A percentile compares a stretch with the other conserved stretches of the same genome.
phyloP scores from a whole-genome alignment of 2,113 vertebrate genomes.

The Pterocles orientalis region DNA sequence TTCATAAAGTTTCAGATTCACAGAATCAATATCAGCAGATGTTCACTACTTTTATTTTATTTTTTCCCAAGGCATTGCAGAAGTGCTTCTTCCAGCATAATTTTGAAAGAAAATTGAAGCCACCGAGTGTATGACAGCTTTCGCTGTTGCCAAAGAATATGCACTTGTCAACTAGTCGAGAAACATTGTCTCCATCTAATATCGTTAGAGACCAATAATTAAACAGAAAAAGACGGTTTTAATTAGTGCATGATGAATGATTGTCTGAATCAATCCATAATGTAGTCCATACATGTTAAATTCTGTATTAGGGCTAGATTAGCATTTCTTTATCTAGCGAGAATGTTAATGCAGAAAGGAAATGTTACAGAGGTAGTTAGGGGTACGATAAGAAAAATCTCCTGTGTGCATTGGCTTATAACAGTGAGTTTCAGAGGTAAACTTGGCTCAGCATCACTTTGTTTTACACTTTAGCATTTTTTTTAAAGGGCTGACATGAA shows the following conservation, averaged over 20 bases:
- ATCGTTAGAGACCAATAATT: conserved; percentile 78
- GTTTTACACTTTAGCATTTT: background rate
- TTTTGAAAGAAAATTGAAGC: conserved; percentile 52
- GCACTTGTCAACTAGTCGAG: conserved; percentile 48
- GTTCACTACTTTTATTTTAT: conserved; percentile 66
- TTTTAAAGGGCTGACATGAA: background rate
- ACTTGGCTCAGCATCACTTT: background rate
- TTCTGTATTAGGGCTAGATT: conserved; percentile 52
- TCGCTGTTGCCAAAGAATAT: conserved; percentile 1
- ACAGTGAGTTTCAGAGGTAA: background rate
- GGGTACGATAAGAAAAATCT: background rate
- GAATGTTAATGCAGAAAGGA: background rate
- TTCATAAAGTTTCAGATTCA: conserved; percentile 73
- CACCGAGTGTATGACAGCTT: conserved; percentile 21
- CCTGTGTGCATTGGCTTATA: background rate
- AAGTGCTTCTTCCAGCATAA: conserved; percentile 62
- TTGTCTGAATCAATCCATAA: conserved; percentile 74
- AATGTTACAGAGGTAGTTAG: background rate
- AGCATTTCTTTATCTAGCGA: background rate
- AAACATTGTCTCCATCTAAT: conserved; percentile 69
- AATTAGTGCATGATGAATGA: conserved; percentile 79
- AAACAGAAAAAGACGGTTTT: conserved; percentile 75
- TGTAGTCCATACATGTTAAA: conserved; percentile 43
- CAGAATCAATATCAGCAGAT: conserved; percentile 76
- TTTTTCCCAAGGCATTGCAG: conserved; percentile 67